Base-by-base conservation (phyloP, 2,797 vertebrate species). In the Denticeps clupeoides region DNA sequence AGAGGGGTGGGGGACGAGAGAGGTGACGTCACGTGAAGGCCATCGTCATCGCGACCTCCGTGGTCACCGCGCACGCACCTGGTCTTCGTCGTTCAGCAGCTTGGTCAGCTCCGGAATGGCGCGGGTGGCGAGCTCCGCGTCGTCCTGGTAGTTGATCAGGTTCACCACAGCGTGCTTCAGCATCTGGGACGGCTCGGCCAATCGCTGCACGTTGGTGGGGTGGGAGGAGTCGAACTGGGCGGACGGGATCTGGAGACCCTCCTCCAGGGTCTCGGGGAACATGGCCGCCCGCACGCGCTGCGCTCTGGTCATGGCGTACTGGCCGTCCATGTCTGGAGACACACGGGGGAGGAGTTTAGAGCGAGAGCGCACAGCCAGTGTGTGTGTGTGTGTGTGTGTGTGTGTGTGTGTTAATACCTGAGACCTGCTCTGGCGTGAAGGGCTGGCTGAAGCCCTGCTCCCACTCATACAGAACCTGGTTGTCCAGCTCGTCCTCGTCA, bases 101-200 rank as follows among this genome's bases (percentile, higher is more conserved):
- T 99, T 99, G 53, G 94, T 99, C 62, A 99, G 84, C 71, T 99
- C 95, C 1, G 95, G 95, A 65, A 98, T 97, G 21, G 95, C 94
- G 44, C 94, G 89, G 24, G 93, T 98, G 62, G 95, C 94, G 60
- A 99, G 84, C 66, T 99, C 95, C 1, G 93, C 94, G 58, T 99
- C 95, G 59, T 99, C 95, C 63, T 99, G 95, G 61, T 99, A 99
- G 74, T 99, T 98, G 64, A 99, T 98, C 65, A 99, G 83, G 70
- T 99, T 98, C 51, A 98, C 95, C 43, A 99, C 94, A 1, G 95
- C 93, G 24, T 97, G 93, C 60, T 99, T 99, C 47, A 99, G 82
- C 95, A 99, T 99, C 82, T 98, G 95, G 15, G 95, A 98, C 2
- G 95, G 95, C 56, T 98, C 95, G 5, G 95, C 93, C 72, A 99